A percentile compares a stretch with the other conserved stretches of the same genome.
phyloP scores from a whole-genome alignment of 2,797 vertebrate genomes.

The Pantherophis alleghaniensis region DNA sequence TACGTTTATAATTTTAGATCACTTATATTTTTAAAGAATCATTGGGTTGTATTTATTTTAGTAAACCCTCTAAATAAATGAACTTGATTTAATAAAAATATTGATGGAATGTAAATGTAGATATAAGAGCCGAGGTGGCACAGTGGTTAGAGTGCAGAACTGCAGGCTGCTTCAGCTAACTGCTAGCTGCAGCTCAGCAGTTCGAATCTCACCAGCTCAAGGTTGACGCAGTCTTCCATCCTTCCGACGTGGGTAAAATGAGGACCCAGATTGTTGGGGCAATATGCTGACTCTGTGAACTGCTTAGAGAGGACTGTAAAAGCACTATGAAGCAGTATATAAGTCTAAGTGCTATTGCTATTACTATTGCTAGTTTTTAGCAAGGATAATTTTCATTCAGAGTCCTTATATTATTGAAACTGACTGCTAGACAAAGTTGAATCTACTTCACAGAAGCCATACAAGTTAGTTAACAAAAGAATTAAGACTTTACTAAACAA shows the following conservation, averaged over 20 bases:
- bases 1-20: not conserved
- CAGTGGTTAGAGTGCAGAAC: too few species aligned
- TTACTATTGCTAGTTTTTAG: not conserved
- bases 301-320: too few species aligned
- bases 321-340: too few species aligned
- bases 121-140: too few species aligned
- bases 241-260: too few species aligned
- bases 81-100: not conserved
- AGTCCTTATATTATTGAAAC: not conserved
- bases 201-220: too few species aligned
- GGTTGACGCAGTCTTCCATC: too few species aligned
- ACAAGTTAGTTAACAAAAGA: not conserved
- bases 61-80: not conserved
- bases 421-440: not conserved
- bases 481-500: not conserved
- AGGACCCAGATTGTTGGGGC: too few species aligned
- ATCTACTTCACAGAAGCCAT: not conserved
- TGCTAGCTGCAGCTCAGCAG: too few species aligned
- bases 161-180: too few species aligned
- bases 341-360: too few species aligned
- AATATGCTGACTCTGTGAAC: too few species aligned
- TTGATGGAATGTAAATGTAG: not conserved
- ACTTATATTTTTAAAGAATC: conserved; percentile 2
- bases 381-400: not conserved
- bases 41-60: not conserved